Conservation (phyloP, 2,113 vertebrate genomes). For the Brachypodius melanocephalos region DNA sequence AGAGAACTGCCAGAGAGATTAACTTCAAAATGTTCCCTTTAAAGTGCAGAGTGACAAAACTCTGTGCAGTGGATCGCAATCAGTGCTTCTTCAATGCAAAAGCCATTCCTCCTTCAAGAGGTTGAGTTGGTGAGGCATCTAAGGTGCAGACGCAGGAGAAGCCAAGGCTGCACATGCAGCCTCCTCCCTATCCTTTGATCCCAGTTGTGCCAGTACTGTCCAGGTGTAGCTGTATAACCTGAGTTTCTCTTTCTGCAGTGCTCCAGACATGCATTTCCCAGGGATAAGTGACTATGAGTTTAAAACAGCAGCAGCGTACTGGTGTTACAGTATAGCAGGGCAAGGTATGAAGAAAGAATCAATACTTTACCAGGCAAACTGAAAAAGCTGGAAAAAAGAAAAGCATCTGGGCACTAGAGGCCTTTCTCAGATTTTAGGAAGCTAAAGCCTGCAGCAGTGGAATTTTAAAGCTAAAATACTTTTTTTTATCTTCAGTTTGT, state of each 20-base stretch:
- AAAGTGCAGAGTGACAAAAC: not conserved
- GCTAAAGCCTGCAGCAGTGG: not conserved
- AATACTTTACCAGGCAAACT: not conserved
- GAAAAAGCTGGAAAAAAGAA: not conserved
- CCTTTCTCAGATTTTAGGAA: not conserved
- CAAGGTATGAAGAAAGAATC: not conserved
- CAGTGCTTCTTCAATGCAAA: not conserved
- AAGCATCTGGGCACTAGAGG: not conserved
- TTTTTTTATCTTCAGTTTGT: not conserved
- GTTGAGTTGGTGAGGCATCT: not conserved
- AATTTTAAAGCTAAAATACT: not conserved
- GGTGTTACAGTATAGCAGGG: not conserved
- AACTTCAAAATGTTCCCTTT: not conserved
- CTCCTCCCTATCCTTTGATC: not conserved
- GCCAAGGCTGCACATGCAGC: not conserved
- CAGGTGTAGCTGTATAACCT: not conserved
- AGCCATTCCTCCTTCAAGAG: not conserved
- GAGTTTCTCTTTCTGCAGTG: not conserved
- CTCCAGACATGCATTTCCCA: not conserved
- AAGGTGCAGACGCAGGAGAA: not conserved
- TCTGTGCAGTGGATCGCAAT: accelerated
- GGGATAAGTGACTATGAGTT: not conserved
- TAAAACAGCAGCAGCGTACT: not conserved
- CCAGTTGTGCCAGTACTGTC: not conserved
- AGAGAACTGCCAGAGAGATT: not conserved